Base-by-base conservation (phyloP, 2,797 vertebrate genomes). In the Avahi laniger region DNA sequence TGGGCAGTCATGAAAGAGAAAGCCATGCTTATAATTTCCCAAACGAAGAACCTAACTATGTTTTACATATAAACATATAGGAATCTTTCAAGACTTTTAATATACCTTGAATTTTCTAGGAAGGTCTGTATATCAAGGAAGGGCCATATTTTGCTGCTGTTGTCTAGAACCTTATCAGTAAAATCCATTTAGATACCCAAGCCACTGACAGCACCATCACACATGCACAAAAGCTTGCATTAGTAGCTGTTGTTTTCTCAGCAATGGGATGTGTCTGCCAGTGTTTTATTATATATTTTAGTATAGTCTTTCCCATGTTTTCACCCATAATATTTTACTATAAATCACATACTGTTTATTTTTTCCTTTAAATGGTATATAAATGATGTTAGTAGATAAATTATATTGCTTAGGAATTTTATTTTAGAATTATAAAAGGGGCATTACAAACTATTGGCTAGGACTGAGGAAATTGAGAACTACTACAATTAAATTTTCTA, bases 401-500 rank as follows among this genome's bases (percentile, higher is more conserved):
- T 65, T 72, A 18, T 46, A 65, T 76, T 88, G 38, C 65, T 80
- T 61, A 43, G 11, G 8, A 61, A 50, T 33, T 82, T 92, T 28
- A 95, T 81, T 80, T 85, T 91, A 84, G 50, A 43, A 54, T 87
- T 86, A 80, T 54, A 84, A 59, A 91, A 18, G n/a, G 15, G 9
- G 14, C 12, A 67, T 87, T 70, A 80, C 28, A 70, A 70, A 91
- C 41, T 63, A 75, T 12, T 80, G 38, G 30, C 3, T 61, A 65
- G 50, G 7, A 63, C 11, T 82, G 52, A 73, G 35, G 63, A 24
- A 80, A n/a, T 3, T 89, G 41, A 92, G 43, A 69, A 69, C 5
- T 46, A 82, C 14, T 35, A 30, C 28, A 80, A 54, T 63, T 35
- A 67, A 17, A 38, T 78, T 82, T 63, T 85, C 22, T 86, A 43